phyloP scores from a whole-genome alignment of 2,797 vertebrate genomes.

The Fratercula arctica region DNA sequence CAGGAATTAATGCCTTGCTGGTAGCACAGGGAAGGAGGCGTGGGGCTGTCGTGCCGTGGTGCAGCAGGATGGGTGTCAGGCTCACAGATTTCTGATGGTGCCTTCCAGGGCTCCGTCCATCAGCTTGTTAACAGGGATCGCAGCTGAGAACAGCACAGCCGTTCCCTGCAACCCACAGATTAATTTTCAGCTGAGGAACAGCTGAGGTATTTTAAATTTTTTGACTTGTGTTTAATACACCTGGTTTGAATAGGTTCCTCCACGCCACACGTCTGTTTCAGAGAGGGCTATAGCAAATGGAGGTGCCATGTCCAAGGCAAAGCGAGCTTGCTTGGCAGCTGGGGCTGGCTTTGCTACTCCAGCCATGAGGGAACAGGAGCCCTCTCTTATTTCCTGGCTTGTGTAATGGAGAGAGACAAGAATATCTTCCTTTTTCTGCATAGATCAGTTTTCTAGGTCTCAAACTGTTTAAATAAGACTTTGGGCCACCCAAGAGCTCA shows the following conservation, averaged over 20 bases:
- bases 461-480: neutral
- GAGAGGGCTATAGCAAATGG: neutral
- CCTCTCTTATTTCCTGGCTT: neutral
- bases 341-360: neutral
- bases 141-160: neutral
- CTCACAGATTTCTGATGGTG: neutral
- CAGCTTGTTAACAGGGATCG: neutral
- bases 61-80: accelerated
- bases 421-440: neutral
- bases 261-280: neutral
- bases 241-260: neutral
- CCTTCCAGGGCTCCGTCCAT: neutral
- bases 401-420: neutral
- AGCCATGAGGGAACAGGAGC: neutral
- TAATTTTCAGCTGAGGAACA: neutral
- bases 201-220: neutral
- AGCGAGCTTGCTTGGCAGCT: neutral
- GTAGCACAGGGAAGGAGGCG: neutral
- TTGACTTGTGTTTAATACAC: neutral
- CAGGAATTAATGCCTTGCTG: conserved; percentile 1
- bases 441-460: neutral
- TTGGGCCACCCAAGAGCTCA: neutral
- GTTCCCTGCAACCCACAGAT: neutral
- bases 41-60: neutral
- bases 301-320: neutral